Evolutionary conservation across 2,888 invertebrate genomes (phyloP).

Genomic region (Neoaliturus tenellus): DNA sequence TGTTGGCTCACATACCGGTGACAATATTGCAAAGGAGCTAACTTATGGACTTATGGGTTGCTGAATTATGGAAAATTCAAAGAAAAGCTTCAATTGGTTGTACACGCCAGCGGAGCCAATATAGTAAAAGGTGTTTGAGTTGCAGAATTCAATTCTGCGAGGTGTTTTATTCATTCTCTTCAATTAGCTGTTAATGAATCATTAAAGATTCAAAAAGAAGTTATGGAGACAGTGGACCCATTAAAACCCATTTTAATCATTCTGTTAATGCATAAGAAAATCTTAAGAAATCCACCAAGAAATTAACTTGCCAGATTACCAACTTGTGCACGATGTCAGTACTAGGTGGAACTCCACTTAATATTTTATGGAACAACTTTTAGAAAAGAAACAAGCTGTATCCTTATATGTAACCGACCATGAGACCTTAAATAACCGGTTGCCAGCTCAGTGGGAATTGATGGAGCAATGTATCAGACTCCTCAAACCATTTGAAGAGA

Average conservation of each 20-base stretch:
- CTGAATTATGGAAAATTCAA: not conserved
- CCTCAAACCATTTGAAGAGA: slow-evolving; percentile 18
- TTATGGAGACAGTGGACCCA: not conserved
- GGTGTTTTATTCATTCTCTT: too few species aligned
- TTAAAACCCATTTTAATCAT: not conserved
- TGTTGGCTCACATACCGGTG: slow-evolving; percentile 16
- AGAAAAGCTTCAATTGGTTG: not conserved
- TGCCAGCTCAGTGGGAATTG: slow-evolving; percentile 11
- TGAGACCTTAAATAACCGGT: not conserved
- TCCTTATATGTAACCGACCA: not conserved
- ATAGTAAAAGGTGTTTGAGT: not conserved
- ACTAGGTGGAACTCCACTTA: not conserved
- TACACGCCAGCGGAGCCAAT: slow-evolving; percentile 8
- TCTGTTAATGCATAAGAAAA: not conserved
- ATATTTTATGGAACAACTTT: slow-evolving; percentile 2
- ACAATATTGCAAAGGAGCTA: not conserved
- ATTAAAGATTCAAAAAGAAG: not conserved
- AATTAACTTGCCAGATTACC: not conserved
- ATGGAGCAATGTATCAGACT: slow-evolving; percentile 22
- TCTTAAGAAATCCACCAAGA: not conserved
- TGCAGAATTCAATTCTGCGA: not conserved
- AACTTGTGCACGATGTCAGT: not conserved
- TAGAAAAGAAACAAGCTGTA: not conserved
- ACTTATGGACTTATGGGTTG: not conserved
- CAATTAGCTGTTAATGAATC: too few species aligned